Evolutionary conservation across 2,888 invertebrate genomes (phyloP), one percentile per base, ranked within the genome.

Genomic region (Pogonocherus hispidulus): DNA sequence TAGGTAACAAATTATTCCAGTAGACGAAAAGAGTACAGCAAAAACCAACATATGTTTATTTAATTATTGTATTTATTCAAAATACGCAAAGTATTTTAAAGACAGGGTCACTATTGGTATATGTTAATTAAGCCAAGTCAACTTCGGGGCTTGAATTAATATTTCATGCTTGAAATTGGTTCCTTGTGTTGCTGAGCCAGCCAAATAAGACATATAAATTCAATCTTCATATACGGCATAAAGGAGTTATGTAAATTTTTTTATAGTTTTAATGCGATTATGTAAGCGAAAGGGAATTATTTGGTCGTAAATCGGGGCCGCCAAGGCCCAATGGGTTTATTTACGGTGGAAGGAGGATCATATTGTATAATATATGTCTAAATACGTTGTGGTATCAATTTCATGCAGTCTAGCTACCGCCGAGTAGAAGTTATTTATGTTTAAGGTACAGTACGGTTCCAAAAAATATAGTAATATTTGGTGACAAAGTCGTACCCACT

Each of bases 131-230:
- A 11, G 8, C 32, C 32, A 11, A 11, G 32, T 11, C 46, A 47
- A 23, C 47, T 32, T 49, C 14, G 47, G 41, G 9, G 16, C 14
- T 16, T n/a, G 11, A 47, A 59, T 59, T 47, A 47, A 59, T 47
- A 59, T 49, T 47, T 59, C 47, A 59, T 14, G 35, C 9, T 19
- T 27, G 59, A 19, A 27, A 59, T 59, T 47, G 47, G 27, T 27
- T 32, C 27, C 32, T 59, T 3, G 44, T 20, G 47, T 47, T 19
- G 11, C 5, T 14, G 16, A 16, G 14, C 18, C 6, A 14, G 47
- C 32, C 16, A 59, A 59, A 35, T 59, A 47, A 59, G 59, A 59
- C 23, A 59, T 59, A 59, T 46, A 59, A 59, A 59, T 59, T 59
- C 59, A 59, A 46, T 35, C 32, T 20, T 18, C 59, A 59, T 46